These are phyloP conservation scores for Elysia chlorotica DNA, from an alignment of 1,140 invertebrate species.

Conservation along the genomic window DNA sequence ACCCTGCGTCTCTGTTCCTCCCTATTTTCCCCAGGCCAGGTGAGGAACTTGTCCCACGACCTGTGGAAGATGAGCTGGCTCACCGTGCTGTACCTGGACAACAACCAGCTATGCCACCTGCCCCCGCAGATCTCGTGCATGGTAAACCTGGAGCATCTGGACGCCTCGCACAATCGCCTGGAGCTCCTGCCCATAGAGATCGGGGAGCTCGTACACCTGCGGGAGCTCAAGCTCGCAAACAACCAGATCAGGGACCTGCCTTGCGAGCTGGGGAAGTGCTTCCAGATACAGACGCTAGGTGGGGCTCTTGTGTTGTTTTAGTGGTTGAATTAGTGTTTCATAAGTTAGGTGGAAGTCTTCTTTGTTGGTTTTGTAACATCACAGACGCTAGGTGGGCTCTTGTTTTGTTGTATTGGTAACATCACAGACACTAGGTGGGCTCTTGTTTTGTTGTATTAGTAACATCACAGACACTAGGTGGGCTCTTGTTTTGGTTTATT, in stretches of 20 bases:
- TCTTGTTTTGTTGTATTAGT: no score
- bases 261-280: slow-evolving; percentile 96
- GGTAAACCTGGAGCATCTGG: slow-evolving; percentile 81
- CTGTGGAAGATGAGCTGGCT: slow-evolving; percentile 90
- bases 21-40: slow-evolving; percentile 73
- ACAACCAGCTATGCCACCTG: slow-evolving; percentile 87
- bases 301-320: no score
- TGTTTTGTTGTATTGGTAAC: no score
- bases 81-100: slow-evolving; percentile 91
- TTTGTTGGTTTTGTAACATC: no score
- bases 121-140: slow-evolving; percentile 87
- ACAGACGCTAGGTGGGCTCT: no score
- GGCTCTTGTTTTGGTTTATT: no score
- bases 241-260: slow-evolving; percentile 92
- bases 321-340: no score
- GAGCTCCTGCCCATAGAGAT: slow-evolving; percentile 91
- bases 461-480: no score
- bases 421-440: slow-evolving; percentile 14
- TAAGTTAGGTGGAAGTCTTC: no score
- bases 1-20: neutral
- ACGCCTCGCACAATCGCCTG: slow-evolving; percentile 87
- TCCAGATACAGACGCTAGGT: slow-evolving; percentile 73
- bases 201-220: slow-evolving; percentile 90
- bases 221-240: slow-evolving; percentile 91
- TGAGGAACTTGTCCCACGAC: slow-evolving; percentile 87